Percentiles rank a stretch among this genome's conserved stretches.
Conservation (phyloP, 2,113 vertebrate species). For the Campylorhamphus procurvoides region DNA sequence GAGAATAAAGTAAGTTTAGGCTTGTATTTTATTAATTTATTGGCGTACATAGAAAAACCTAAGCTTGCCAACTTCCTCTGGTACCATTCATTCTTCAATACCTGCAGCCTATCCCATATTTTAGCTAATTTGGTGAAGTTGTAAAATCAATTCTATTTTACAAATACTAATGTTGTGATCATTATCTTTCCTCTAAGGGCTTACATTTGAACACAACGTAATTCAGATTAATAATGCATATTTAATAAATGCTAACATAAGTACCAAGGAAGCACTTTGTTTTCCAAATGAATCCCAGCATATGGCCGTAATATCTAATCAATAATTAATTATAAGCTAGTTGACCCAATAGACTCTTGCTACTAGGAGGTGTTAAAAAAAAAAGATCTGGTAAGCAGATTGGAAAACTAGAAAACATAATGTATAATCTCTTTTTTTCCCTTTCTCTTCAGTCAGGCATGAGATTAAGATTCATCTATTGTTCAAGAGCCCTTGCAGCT, state of each 20-base stretch:
- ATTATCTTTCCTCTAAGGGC: slow-evolving; percentile 53
- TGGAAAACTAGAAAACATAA: slow-evolving; percentile 9
- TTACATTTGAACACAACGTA: slow-evolving; percentile 52
- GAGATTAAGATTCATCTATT: background rate
- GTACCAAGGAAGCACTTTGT: slow-evolving; percentile 35
- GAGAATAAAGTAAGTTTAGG: background rate
- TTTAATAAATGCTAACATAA: slow-evolving; percentile 63
- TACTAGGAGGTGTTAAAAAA: slow-evolving; percentile 22
- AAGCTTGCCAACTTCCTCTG: background rate
- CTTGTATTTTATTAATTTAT: background rate
- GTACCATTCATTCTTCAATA: background rate
- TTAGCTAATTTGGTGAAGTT: slow-evolving; percentile 53
- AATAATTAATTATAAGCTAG: slow-evolving; percentile 71
- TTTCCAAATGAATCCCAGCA: slow-evolving; percentile 49
- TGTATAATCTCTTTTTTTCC: slow-evolving; percentile 6
- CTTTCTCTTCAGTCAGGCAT: background rate
- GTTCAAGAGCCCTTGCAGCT: background rate
- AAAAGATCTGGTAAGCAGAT: slow-evolving; percentile 28
- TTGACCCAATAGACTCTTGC: slow-evolving; percentile 46
- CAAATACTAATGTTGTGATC: slow-evolving; percentile 50
- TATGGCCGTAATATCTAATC: slow-evolving; percentile 50
- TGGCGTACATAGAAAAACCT: background rate
- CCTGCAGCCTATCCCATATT: background rate
- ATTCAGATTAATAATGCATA: slow-evolving; percentile 68
- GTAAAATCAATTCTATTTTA: slow-evolving; percentile 64